Percentiles rank a stretch among this genome's conserved stretches.
These are phyloP conservation scores for Esox lucius DNA, from an alignment of 2,797 vertebrate species.

Conservation along the genomic window DNA sequence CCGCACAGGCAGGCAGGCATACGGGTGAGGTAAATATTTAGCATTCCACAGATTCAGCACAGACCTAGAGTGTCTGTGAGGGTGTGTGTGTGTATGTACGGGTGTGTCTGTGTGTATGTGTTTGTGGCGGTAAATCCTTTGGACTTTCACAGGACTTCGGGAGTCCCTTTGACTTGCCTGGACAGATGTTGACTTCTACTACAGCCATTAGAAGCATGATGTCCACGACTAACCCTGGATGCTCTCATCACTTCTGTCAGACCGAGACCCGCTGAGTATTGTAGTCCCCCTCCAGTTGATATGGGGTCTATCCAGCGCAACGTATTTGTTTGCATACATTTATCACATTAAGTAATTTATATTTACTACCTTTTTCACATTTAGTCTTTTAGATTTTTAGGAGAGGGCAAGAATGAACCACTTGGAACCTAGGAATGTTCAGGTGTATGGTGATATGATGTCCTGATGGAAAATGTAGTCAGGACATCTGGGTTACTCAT, in stretches of 20 bases:
- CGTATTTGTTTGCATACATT: no score
- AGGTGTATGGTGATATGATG: no score
- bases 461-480: no score
- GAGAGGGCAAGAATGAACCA: no score
- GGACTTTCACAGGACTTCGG: constrained; percentile 19
- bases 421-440: no score
- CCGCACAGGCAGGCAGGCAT: constrained; percentile 24
- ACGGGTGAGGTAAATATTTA: constrained; percentile 74
- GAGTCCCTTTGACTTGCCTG: constrained; percentile 27
- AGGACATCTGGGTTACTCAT: no score
- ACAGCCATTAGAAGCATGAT: constrained; percentile 42
- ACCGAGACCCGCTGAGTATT: neutral
- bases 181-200: constrained; percentile 26
- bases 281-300: no score
- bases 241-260: constrained; percentile 35
- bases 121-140: constrained; percentile 25
- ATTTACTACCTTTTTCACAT: no score
- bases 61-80: constrained; percentile 20
- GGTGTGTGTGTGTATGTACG: constrained; percentile 19
- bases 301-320: no score
- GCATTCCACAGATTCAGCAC: constrained; percentile 70
- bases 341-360: no score
- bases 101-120: constrained; percentile 1
- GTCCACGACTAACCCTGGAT: constrained; percentile 21
- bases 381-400: no score